Percentiles rank a stretch among this genome's conserved stretches.
phyloP scores from a whole-genome alignment of 2,888 invertebrate genomes.

The Mythimna lalbum region DNA sequence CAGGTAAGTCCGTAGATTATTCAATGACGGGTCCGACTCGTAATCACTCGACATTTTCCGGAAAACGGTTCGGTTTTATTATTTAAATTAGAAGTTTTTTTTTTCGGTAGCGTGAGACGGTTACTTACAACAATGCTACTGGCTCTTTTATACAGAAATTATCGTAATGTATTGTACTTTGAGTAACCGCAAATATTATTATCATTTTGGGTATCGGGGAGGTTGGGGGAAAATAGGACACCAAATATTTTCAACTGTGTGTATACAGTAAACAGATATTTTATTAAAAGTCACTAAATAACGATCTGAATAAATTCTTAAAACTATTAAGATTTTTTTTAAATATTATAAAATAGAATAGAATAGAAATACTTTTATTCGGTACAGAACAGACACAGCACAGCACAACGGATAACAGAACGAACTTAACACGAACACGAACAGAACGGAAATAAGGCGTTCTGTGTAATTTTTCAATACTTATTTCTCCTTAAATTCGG shows the following conservation, averaged over 20 bases:
- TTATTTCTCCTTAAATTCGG: too few species aligned
- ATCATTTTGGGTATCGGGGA: slow-evolving; percentile 48
- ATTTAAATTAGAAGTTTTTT: slow-evolving; percentile 8
- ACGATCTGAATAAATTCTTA: too few species aligned
- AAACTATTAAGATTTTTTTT: too few species aligned
- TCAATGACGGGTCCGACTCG: slow-evolving; percentile 88
- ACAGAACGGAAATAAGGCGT: too few species aligned
- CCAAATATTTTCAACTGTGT: not conserved
- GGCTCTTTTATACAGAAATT: slow-evolving; percentile 56
- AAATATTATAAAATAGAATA: too few species aligned
- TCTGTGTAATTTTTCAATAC: too few species aligned
- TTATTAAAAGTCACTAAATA: too few species aligned
- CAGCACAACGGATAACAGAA: too few species aligned
- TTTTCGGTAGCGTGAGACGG: not conserved
- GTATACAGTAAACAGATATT: too few species aligned
- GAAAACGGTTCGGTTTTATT: slow-evolving; percentile 5
- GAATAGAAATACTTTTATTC: too few species aligned
- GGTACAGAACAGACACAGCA: too few species aligned
- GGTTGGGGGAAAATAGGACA: slow-evolving; percentile 23
- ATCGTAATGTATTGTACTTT: slow-evolving; percentile 49
- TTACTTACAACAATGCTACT: not conserved
- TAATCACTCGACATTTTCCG: slow-evolving; percentile 72
- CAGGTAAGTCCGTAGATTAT: slow-evolving; percentile 93
- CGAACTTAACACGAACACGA: too few species aligned
- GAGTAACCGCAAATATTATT: slow-evolving; percentile 60